Conservation (phyloP, 2,888 invertebrate genomes). For the Chymomyza amoena region DNA sequence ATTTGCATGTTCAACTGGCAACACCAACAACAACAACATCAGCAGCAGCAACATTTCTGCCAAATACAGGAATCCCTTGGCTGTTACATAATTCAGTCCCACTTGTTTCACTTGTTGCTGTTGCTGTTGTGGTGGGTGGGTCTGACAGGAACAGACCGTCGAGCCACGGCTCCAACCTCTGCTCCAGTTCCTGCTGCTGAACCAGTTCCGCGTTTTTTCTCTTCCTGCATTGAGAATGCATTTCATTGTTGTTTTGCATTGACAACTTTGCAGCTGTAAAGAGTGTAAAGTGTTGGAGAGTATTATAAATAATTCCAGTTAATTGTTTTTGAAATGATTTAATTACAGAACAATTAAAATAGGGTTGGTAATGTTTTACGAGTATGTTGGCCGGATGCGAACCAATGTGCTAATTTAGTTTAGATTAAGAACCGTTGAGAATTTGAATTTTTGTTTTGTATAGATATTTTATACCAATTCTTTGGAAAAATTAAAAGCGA, state of each 20-base stretch:
- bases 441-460: no score
- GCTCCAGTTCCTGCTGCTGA: constrained; percentile 39
- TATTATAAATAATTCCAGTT: not conserved
- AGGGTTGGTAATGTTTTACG: no score
- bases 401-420: no score
- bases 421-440: no score
- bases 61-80: constrained; percentile 8
- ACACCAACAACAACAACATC: constrained; percentile 49
- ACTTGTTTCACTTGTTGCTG: constrained; percentile 13
- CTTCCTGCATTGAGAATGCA: constrained; percentile 75
- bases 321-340: not conserved
- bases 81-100: constrained; percentile 1
- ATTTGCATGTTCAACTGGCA: constrained; percentile 55
- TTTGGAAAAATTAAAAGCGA: no score
- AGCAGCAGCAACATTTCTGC: constrained; percentile 23
- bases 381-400: no score
- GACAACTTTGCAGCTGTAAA: constrained; percentile 62
- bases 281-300: not conserved
- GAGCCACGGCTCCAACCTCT: constrained; percentile 28
- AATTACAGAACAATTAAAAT: not conserved
- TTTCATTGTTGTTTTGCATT: constrained; percentile 78
- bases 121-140: constrained; percentile 19
- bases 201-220: constrained; percentile 57
- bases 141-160: constrained; percentile 30
- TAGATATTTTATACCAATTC: no score